Percentiles rank a stretch among this genome's conserved stretches.
phyloP scores from a whole-genome alignment of 2,888 invertebrate genomes.

The Calameuta pallipes region DNA sequence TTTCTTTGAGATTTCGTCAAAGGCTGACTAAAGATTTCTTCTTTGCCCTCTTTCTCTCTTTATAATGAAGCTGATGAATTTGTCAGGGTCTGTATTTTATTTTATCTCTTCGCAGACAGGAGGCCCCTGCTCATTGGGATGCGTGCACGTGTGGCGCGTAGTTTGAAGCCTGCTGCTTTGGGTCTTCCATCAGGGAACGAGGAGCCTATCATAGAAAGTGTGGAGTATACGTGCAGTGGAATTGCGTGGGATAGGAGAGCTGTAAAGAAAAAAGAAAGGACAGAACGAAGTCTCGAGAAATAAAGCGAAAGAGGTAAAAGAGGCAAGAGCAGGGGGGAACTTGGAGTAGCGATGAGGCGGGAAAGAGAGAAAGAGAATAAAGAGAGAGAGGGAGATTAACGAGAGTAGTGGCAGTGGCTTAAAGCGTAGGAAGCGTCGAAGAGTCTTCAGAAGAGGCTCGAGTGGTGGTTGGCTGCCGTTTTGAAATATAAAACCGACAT shows the following conservation, averaged over 20 bases:
- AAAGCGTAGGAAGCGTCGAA: constrained; percentile 4
- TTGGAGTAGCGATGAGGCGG: neutral
- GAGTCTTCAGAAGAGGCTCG: constrained; percentile 1
- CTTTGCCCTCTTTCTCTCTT: neutral
- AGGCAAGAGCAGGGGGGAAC: neutral
- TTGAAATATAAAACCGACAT: constrained; percentile 6
- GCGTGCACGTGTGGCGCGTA: neutral
- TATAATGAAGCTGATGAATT: neutral
- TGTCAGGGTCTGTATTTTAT: neutral
- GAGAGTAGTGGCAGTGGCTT: neutral
- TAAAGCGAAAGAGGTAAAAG: neutral
- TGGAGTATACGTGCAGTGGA: neutral
- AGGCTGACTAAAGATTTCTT: neutral
- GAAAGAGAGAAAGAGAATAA: neutral
- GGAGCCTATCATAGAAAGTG: neutral
- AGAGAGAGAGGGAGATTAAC: neutral
- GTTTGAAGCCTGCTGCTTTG: neutral
- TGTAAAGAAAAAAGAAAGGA: neutral
- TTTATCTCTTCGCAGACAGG: neutral
- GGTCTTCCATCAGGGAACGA: neutral
- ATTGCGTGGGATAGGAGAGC: neutral
- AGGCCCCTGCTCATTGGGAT: neutral
- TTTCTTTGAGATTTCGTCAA: neutral
- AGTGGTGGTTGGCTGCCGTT: neutral
- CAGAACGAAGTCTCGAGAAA: neutral